phyloP scores from a whole-genome alignment of 2,797 vertebrate species.

The Sebastes jordani region DNA sequence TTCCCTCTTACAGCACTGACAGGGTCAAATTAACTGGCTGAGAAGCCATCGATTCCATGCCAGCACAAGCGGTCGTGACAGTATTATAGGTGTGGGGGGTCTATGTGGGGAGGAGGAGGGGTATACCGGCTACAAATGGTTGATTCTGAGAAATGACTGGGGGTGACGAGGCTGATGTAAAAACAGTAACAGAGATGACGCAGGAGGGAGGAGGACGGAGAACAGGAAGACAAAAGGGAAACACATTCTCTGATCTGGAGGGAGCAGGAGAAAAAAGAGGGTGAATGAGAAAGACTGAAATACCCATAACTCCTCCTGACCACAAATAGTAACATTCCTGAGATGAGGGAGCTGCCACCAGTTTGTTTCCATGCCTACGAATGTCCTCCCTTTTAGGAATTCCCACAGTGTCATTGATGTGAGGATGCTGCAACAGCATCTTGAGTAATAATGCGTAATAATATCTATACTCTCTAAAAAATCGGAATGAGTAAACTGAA shows the following conservation, averaged over 20 bases:
- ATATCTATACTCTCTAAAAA: neutral
- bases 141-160: slow-evolving; percentile 54
- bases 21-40: slow-evolving; percentile 37
- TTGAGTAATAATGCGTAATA: neutral
- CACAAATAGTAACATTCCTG: slow-evolving; percentile 40
- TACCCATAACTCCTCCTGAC: slow-evolving; percentile 24
- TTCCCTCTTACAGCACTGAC: slow-evolving; percentile 20
- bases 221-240: neutral
- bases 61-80: slow-evolving; percentile 58
- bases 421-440: neutral
- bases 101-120: neutral
- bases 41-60: slow-evolving; percentile 32
- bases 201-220: neutral
- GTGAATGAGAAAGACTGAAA: slow-evolving; percentile 12
- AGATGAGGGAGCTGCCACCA: neutral
- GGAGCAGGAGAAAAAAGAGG: neutral
- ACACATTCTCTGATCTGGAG: neutral
- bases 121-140: neutral
- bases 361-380: slow-evolving; percentile 44
- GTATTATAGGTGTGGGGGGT: slow-evolving; percentile 36
- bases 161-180: neutral
- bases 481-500: neutral
- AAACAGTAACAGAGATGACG: neutral
- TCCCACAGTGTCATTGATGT: neutral
- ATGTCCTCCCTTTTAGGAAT: slow-evolving; percentile 16